Evolutionary conservation across 2,113 vertebrate genomes (phyloP).

Genomic region (Oncorhynchus nerka): DNA sequence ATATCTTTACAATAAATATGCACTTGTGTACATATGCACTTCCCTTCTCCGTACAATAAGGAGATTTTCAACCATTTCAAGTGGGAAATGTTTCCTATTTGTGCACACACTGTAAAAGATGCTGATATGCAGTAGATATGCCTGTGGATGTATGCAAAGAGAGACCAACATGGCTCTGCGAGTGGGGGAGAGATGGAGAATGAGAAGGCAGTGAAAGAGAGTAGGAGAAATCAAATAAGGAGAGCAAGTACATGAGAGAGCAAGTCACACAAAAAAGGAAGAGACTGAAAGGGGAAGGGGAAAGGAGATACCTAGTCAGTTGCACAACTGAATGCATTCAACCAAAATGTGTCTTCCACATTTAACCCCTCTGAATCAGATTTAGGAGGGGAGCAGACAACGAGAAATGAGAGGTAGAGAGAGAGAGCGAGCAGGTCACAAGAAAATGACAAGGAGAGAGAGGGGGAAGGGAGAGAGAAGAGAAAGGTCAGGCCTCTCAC

Average conservation of each 20-base stretch:
- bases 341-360: no score
- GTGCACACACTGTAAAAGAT: not conserved
- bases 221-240: not conserved
- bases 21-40: not conserved
- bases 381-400: not conserved
- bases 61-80: not conserved
- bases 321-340: no score
- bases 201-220: not conserved
- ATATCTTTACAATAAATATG: no score
- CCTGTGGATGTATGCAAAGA: not conserved
- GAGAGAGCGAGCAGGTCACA: not conserved
- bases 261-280: not conserved
- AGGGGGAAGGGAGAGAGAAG: not conserved
- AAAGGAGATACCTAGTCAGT: no score
- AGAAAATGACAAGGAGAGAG: not conserved
- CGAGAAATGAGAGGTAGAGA: no score
- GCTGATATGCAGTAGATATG: not conserved
- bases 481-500: slow-evolving; percentile 46
- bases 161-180: not conserved
- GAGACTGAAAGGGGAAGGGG: not conserved
- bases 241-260: not conserved
- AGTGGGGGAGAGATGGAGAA: not conserved
- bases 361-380: no score
- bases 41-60: not conserved
- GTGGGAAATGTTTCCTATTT: not conserved